phyloP scores from a whole-genome alignment of 1,140 invertebrate species.

The Teleopsis dalmanni region DNA sequence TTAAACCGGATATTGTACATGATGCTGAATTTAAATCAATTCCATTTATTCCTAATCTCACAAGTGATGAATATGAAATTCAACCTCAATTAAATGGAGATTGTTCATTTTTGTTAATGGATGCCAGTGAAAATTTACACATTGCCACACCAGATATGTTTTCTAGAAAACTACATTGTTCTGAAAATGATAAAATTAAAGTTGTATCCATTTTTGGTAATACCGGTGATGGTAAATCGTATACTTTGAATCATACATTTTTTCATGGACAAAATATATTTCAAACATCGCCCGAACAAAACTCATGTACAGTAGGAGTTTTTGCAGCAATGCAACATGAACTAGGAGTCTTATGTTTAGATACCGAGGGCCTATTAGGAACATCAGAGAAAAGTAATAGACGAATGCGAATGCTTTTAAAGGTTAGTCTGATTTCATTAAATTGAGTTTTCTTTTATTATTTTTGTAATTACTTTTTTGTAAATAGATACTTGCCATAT shows the following conservation, averaged over 20 bases:
- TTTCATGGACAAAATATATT: constrained; percentile 70
- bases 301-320: constrained; percentile 70
- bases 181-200: constrained; percentile 56
- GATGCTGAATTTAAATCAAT: constrained; percentile 28
- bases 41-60: constrained; percentile 22
- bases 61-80: no score
- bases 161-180: constrained; percentile 46
- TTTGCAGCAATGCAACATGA: constrained; percentile 68
- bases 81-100: no score
- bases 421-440: constrained; percentile 44
- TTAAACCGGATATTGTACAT: constrained; percentile 19
- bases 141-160: constrained; percentile 50
- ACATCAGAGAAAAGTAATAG: constrained; percentile 61
- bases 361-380: constrained; percentile 64
- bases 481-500: constrained; percentile 60
- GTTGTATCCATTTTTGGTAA: constrained; percentile 84
- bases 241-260: constrained; percentile 74
- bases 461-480: background rate
- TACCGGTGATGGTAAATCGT: constrained; percentile 79
- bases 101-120: constrained; percentile 49
- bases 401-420: constrained; percentile 65
- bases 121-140: constrained; percentile 50
- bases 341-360: constrained; percentile 63
- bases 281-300: constrained; percentile 62
- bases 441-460: background rate